These are phyloP conservation scores for Ganaspis sp. DNA, from an alignment of 1,140 invertebrate genomes.

Conservation along the genomic window DNA sequence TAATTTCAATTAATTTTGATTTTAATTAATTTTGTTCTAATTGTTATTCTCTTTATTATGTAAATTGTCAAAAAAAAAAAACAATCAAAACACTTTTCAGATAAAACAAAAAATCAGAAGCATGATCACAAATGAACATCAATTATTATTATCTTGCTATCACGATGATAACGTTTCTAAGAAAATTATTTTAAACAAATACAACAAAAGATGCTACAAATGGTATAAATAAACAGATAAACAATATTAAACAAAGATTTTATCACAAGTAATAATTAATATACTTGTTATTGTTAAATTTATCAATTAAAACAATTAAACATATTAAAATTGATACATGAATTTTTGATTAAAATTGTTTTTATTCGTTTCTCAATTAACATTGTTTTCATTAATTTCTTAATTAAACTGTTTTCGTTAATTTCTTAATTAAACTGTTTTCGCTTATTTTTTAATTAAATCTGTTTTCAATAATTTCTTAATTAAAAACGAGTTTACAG, in stretches of 20 bases:
- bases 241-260: not conserved
- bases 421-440: not conserved
- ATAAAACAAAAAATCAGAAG: not conserved
- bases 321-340: no score
- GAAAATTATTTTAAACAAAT: not conserved
- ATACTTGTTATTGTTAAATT: no score
- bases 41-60: no score
- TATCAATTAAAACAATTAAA: not conserved
- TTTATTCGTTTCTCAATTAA: not conserved
- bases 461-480: not conserved
- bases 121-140: not conserved
- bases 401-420: no score
- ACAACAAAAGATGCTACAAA: not conserved
- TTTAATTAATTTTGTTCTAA: no score
- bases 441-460: no score
- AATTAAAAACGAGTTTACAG: not conserved
- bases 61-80: not conserved
- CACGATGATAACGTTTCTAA: conserved; percentile 2
- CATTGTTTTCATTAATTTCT: no score
- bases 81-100: not conserved
- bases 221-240: not conserved
- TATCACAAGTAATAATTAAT: not conserved
- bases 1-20: no score
- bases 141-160: conserved; percentile 8
- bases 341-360: no score